Percentiles rank a stretch among this genome's conserved stretches.
phyloP scores from a whole-genome alignment of 2,113 vertebrate genomes.

The Gorsachius goisagi region DNA sequence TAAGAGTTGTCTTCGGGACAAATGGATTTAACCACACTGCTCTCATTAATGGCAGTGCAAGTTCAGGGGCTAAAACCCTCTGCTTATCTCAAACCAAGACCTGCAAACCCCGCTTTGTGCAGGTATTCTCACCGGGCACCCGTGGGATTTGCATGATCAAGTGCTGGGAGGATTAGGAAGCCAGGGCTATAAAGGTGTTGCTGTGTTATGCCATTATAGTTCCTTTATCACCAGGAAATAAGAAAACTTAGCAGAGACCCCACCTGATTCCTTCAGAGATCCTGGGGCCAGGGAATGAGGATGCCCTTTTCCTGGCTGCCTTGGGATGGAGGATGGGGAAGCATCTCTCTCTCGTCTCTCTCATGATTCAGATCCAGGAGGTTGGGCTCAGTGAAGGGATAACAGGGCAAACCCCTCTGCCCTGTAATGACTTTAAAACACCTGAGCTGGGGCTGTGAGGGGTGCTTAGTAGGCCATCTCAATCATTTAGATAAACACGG shows the following conservation, averaged over 20 bases:
- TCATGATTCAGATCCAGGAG: not conserved
- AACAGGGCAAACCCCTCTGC: not conserved
- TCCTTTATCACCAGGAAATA: not conserved
- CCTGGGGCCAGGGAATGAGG: fast-evolving
- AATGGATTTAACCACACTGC: not conserved
- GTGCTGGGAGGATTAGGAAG: not conserved
- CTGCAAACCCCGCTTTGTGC: not conserved
- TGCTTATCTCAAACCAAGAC: not conserved
- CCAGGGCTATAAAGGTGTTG: not conserved
- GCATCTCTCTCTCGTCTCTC: not conserved
- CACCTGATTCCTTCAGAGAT: not conserved
- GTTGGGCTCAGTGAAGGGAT: not conserved
- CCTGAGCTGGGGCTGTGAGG: not conserved
- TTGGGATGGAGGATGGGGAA: not conserved
- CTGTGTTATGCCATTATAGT: fast-evolving
- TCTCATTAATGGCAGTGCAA: not conserved
- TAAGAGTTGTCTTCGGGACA: not conserved
- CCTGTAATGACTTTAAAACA: not conserved
- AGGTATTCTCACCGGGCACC: not conserved
- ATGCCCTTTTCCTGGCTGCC: not conserved
- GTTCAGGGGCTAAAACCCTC: not conserved
- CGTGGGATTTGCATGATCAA: not conserved
- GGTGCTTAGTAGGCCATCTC: not conserved
- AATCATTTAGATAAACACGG: not conserved
- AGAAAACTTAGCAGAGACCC: not conserved